phyloP scores from a whole-genome alignment of 2,888 invertebrate species.

The Apotomis betuletana region DNA sequence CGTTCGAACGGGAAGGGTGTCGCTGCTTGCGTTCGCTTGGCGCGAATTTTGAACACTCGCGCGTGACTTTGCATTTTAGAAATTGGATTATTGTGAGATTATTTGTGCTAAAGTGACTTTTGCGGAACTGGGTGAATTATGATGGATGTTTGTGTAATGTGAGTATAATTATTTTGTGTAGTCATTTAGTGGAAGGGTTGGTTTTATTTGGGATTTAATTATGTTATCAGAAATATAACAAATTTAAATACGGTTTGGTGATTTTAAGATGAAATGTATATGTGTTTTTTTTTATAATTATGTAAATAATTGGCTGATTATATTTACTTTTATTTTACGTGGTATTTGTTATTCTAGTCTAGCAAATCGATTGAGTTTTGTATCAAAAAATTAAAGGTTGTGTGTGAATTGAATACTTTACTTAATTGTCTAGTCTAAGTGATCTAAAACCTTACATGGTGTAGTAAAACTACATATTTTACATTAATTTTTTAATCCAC shows the following conservation, averaged over 20 bases:
- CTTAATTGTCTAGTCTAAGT: too few relatives aligned
- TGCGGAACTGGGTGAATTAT: conserved; percentile 42
- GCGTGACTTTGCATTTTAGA: conserved; percentile 47
- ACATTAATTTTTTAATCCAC: too few relatives aligned
- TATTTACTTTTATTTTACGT: too few relatives aligned
- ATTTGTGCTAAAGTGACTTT: conserved; percentile 51
- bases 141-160: conserved; percentile 48
- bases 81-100: conserved; percentile 50
- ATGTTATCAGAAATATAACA: neutral
- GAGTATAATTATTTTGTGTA: conserved; percentile 43
- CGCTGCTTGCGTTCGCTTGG: conserved; percentile 50
- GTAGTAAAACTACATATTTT: too few relatives aligned
- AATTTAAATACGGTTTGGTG: neutral
- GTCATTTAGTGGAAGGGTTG: conserved; percentile 39
- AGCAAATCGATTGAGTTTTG: too few relatives aligned
- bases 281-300: too few relatives aligned
- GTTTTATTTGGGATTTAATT: conserved; percentile 34
- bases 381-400: too few relatives aligned
- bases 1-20: conserved; percentile 59
- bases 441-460: too few relatives aligned
- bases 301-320: too few relatives aligned
- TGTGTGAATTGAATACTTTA: too few relatives aligned
- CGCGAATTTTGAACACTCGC: conserved; percentile 68
- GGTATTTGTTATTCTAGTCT: too few relatives aligned
- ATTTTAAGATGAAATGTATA: too few relatives aligned